A percentile compares a stretch with the other conserved stretches of the same genome.
Conservation (phyloP, 2,888 invertebrate species). For the Nymphalis c-album region DNA sequence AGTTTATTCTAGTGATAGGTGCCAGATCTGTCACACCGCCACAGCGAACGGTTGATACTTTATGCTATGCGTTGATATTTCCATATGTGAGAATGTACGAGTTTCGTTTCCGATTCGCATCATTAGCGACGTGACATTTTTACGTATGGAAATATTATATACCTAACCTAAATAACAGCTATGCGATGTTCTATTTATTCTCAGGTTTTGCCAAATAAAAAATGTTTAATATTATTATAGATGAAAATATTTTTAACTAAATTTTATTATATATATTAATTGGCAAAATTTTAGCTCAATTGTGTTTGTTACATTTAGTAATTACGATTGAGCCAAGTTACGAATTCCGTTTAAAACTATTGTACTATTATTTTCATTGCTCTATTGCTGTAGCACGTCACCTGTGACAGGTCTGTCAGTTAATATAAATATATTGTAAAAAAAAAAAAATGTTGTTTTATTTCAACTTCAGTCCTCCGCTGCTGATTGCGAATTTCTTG, state of each 20-base stretch:
- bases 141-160: conserved; percentile 17
- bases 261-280: conserved; percentile 14
- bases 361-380: background rate
- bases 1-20: conserved; percentile 70
- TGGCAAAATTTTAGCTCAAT: conserved; percentile 31
- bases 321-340: conserved; percentile 1
- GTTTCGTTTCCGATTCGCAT: background rate
- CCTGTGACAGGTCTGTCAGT: conserved; percentile 75
- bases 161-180: conserved; percentile 19
- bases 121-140: background rate
- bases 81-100: conserved; percentile 44
- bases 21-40: conserved; percentile 74
- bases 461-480: conserved; percentile 48
- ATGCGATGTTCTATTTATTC: conserved; percentile 24
- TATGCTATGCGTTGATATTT: conserved; percentile 63
- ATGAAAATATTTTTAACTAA: background rate
- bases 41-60: conserved; percentile 56
- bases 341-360: background rate
- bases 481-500: conserved; percentile 35
- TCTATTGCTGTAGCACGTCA: conserved; percentile 55
- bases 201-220: conserved; percentile 27
- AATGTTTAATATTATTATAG: background rate
- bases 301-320: conserved; percentile 10
- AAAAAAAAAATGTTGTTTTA: conserved; percentile 71
- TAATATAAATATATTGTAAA: conserved; percentile 80